Percentiles rank a stretch among this genome's conserved stretches.
These are phyloP conservation scores for Meloidogyne floridensis DNA, from an alignment of 1,140 invertebrate genomes.

Conservation along the genomic window DNA sequence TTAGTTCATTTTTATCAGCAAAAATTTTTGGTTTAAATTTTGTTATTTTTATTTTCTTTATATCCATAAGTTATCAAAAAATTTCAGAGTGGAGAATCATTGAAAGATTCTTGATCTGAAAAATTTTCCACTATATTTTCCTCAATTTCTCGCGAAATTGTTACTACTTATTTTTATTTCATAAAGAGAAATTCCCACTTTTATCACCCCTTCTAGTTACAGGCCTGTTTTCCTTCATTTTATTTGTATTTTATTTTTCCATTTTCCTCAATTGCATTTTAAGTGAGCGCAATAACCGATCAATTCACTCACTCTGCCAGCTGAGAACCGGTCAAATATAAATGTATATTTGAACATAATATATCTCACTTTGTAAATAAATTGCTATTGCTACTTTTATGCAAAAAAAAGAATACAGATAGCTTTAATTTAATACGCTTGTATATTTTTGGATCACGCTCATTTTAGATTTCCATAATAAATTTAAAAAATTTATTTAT, in stretches of 20 bases:
- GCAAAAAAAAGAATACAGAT: neutral
- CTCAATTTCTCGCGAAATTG: too few species aligned
- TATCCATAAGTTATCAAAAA: too few species aligned
- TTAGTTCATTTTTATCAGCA: too few species aligned
- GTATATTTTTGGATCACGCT: neutral
- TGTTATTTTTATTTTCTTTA: too few species aligned
- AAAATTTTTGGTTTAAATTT: too few species aligned
- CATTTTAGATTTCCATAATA: neutral
- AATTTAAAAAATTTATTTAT: neutral
- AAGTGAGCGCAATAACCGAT: neutral
- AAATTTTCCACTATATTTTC: too few species aligned
- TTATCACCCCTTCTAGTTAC: too few species aligned
- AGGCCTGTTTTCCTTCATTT: neutral
- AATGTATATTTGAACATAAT: neutral
- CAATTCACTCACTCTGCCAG: constrained; percentile 3
- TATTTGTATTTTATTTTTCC: neutral
- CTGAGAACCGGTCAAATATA: neutral
- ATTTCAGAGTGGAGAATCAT: too few species aligned
- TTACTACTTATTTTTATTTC: too few species aligned
- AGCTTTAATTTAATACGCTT: too few species aligned
- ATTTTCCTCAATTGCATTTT: neutral
- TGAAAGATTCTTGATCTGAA: too few species aligned
- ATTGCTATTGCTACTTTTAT: neutral
- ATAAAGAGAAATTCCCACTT: too few species aligned
- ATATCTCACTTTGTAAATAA: neutral